Evolutionary conservation across 2,797 vertebrate species (phyloP).

Genomic region (Melanotaenia pygmaea): DNA sequence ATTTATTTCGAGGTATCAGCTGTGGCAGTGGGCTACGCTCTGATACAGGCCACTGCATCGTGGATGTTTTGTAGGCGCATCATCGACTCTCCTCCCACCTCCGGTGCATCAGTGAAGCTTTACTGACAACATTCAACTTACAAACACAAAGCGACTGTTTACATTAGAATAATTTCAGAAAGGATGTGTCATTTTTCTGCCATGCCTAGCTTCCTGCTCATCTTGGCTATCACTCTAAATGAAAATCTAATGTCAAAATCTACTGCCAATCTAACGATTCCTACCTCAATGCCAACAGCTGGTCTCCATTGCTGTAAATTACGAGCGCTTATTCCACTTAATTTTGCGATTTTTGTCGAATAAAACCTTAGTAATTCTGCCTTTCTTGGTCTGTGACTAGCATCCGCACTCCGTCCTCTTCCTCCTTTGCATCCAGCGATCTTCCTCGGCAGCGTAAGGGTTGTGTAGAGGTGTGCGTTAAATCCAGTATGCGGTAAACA

Average conservation of each 20-base stretch:
- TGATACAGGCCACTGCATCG: conserved; percentile 66
- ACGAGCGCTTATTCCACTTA: conserved; percentile 41
- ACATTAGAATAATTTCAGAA: neutral
- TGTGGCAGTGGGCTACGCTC: conserved; percentile 49
- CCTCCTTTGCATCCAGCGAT: conserved; percentile 43
- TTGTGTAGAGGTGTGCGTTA: conserved; percentile 11
- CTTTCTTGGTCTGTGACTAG: conserved; percentile 19
- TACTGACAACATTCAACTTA: conserved; percentile 30
- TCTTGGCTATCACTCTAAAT: neutral
- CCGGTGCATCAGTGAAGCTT: conserved; percentile 26
- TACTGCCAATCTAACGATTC: conserved; percentile 18
- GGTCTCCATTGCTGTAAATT: conserved; percentile 60
- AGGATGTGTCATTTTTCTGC: neutral
- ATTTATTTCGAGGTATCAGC: conserved; percentile 67
- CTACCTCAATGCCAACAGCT: conserved; percentile 65
- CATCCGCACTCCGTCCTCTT: conserved; percentile 28
- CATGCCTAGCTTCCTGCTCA: neutral
- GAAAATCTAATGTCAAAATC: neutral
- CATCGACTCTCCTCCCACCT: conserved; percentile 37
- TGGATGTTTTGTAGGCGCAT: conserved; percentile 54
- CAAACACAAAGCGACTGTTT: neutral
- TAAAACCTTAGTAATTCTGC: conserved; percentile 15
- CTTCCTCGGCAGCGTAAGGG: conserved; percentile 25
- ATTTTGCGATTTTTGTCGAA: conserved; percentile 15
- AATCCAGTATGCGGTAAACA: conserved; percentile 41